These are phyloP conservation scores for Gopherus flavomarginatus DNA, from an alignment of 2,113 vertebrate genomes.

Conservation along the genomic window DNA sequence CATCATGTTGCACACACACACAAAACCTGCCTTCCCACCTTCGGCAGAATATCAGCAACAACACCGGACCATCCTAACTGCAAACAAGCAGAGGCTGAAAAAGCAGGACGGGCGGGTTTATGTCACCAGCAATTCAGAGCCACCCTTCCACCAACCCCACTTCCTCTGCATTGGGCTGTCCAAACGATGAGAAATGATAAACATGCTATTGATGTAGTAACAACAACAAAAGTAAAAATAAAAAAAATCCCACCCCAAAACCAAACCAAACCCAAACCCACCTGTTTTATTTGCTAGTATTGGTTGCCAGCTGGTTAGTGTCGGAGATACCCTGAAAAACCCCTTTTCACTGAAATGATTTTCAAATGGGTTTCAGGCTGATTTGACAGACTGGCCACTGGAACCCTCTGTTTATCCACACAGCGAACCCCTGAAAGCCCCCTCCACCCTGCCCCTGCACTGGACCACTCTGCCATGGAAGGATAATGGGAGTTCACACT, in stretches of 20 bases:
- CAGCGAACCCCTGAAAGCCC: neutral
- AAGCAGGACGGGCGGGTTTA: neutral
- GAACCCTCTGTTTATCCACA: neutral
- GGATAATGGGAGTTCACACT: neutral
- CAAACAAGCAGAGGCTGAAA: neutral
- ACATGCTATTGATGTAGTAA: neutral
- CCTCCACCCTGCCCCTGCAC: neutral
- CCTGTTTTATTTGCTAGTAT: neutral
- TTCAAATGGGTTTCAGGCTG: neutral
- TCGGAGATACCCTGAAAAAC: neutral
- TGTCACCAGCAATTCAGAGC: neutral
- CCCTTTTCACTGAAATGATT: neutral
- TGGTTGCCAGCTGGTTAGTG: neutral
- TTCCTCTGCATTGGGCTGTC: neutral
- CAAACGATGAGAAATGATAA: neutral
- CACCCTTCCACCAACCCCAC: neutral
- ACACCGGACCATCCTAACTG: constrained; percentile 49
- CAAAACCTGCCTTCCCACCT: constrained; percentile 23
- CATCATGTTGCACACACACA: neutral
- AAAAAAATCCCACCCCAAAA: neutral
- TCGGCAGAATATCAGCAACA: constrained; percentile 61
- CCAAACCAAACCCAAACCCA: rapidly evolving
- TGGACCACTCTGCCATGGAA: neutral
- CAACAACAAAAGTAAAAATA: no score
- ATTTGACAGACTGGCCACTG: rapidly evolving